Evolutionary conservation across 2,888 invertebrate species (phyloP), one percentile per base, ranked within the genome.

Genomic region (Pristionchus arcanus): DNA sequence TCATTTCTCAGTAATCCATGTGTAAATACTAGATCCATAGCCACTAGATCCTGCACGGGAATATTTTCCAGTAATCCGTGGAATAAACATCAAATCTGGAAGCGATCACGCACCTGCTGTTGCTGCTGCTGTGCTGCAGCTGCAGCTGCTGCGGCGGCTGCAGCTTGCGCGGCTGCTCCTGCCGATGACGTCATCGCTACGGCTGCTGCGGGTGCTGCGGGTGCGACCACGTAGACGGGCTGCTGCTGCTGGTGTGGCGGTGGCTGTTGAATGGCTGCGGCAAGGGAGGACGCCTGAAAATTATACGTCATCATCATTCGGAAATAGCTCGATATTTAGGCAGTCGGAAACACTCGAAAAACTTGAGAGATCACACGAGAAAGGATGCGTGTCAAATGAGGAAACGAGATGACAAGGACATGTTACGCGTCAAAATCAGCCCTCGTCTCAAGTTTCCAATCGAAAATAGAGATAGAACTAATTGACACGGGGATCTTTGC

Each of bases 171-270:
- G 16, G 34, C 31, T 71, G 71, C 81, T 49, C 42, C 42, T 53
- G 81, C 81, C 25, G 49, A 28, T 53, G 49, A 25, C 42, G 81
- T 49, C 81, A 81, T 81, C 21, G 77, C 42, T 77, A 42, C 21
- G 16, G 77, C 77, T 49, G 81, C 81, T n/a, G 42, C 16, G 25
- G 68, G 25, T 5, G 25, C 63, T 28, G 25, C 66, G 66, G 28
- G 28, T 2, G 68, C 68, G 74, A 37, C 68, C 68, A 71, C 68
- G 68, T 71, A 71, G 16, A 71, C 68, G 28, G 68, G 68, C 37
- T 77, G 74, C 74, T 34, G 74, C 74, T 37, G 81, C 49, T 81
- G 81, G 42, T 81, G 81, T 53, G 53, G 81, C 9, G 81, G 42
- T 21, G 16, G 74, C 31, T 15, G 28, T 2, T 28, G 2, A 13